Evolutionary conservation across 2,797 vertebrate genomes (phyloP).

Genomic region (Hemitrygon akajei): DNA sequence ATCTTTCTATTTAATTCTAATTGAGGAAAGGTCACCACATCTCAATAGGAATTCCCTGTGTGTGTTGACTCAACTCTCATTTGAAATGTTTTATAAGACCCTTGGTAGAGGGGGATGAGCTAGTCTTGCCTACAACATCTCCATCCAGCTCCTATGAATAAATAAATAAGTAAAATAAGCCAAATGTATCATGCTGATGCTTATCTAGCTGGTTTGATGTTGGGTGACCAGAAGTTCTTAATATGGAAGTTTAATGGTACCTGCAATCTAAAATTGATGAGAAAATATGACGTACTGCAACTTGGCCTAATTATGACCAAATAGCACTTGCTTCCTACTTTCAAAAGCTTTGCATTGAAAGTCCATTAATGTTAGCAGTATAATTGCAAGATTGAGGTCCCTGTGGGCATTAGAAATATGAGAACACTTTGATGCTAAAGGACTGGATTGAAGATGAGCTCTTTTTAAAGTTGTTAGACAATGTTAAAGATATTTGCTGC

Average conservation of each 20-base stretch:
- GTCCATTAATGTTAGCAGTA: background rate
- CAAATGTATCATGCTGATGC: background rate
- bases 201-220: background rate
- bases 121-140: too few species aligned
- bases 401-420: background rate
- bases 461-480: background rate
- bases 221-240: background rate
- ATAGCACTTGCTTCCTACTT: background rate
- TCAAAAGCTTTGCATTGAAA: background rate
- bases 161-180: background rate
- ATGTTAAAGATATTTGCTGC: background rate
- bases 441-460: background rate
- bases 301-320: background rate
- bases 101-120: too few species aligned
- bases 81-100: too few species aligned
- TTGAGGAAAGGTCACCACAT: background rate
- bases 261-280: background rate
- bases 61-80: background rate
- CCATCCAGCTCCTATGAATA: too few species aligned
- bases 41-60: background rate
- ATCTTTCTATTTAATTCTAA: background rate
- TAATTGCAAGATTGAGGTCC: background rate
- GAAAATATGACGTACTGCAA: background rate
- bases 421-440: background rate
- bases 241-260: background rate